Conservation (phyloP, 2,797 vertebrate genomes). For the Cercopithecus diana region DNA sequence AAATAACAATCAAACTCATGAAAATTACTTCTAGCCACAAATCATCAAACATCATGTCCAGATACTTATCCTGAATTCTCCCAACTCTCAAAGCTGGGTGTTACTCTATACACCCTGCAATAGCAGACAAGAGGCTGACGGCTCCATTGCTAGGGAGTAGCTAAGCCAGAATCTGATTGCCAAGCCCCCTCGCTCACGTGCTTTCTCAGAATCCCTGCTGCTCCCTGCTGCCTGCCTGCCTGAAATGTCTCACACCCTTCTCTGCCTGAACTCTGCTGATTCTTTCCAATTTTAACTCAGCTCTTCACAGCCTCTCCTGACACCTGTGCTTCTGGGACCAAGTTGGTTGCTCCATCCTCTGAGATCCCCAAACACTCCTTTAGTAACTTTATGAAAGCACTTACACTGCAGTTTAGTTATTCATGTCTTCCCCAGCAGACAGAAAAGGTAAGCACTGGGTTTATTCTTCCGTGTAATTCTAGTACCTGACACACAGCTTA, state of each 20-base stretch:
- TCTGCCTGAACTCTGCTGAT: background rate
- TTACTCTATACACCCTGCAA: background rate
- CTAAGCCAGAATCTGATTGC: background rate
- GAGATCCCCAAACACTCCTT: fast-evolving
- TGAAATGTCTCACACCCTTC: fast-evolving
- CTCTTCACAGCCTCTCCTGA: background rate
- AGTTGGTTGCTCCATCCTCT: fast-evolving
- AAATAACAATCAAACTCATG: background rate
- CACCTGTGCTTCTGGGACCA: fast-evolving
- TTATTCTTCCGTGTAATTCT: background rate
- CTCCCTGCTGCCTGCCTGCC: no score
- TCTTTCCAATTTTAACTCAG: background rate
- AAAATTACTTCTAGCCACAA: background rate
- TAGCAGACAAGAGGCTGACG: background rate
- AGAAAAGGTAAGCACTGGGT: background rate
- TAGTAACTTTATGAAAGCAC: no score
- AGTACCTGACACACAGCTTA: background rate
- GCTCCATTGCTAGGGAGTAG: background rate
- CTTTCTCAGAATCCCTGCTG: background rate
- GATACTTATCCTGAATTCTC: background rate
- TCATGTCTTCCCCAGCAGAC: background rate
- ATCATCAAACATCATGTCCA: fast-evolving
- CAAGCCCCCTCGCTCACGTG: fast-evolving
- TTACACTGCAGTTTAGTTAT: background rate
- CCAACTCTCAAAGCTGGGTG: background rate